Evolutionary conservation across 2,888 invertebrate species (phyloP).

Genomic region (Ennomos quercinarius): DNA sequence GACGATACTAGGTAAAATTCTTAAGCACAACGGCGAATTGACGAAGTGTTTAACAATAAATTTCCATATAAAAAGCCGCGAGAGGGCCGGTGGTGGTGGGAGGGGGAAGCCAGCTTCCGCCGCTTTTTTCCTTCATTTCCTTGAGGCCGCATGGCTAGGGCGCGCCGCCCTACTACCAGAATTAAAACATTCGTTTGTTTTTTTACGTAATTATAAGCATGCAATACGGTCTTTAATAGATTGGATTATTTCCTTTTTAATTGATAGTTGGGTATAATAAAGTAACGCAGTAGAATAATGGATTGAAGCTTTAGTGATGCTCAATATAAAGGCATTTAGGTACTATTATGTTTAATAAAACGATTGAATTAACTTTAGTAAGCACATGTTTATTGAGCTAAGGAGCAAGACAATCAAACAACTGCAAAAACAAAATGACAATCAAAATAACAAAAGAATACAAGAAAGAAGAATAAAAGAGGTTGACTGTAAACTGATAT

Average conservation of each 20-base stretch:
- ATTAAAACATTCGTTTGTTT: slow-evolving; percentile 76
- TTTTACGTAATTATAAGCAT: slow-evolving; percentile 53
- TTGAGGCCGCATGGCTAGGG: slow-evolving; percentile 77
- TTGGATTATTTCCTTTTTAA: slow-evolving; percentile 31
- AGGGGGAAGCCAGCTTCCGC: slow-evolving; percentile 70
- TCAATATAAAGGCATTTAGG: background rate
- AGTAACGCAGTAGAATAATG: slow-evolving; percentile 16
- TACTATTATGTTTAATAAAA: no score
- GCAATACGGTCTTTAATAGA: slow-evolving; percentile 43
- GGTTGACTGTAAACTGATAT: no score
- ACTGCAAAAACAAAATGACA: no score
- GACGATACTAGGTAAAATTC: slow-evolving; percentile 68
- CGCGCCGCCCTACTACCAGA: slow-evolving; percentile 66
- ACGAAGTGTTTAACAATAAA: slow-evolving; percentile 85
- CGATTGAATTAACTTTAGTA: no score
- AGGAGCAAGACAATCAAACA: no score
- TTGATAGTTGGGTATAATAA: slow-evolving; percentile 32
- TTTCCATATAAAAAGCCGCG: slow-evolving; percentile 85
- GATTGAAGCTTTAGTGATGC: background rate
- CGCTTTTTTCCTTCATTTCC: slow-evolving; percentile 85
- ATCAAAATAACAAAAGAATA: no score
- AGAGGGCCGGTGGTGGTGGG: slow-evolving; percentile 53
- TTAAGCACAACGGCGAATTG: slow-evolving; percentile 71
- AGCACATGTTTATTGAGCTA: no score
- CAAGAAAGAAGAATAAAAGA: no score